Conservation (phyloP, 2,888 invertebrate species). For the Pachliopta kotzebuea region DNA sequence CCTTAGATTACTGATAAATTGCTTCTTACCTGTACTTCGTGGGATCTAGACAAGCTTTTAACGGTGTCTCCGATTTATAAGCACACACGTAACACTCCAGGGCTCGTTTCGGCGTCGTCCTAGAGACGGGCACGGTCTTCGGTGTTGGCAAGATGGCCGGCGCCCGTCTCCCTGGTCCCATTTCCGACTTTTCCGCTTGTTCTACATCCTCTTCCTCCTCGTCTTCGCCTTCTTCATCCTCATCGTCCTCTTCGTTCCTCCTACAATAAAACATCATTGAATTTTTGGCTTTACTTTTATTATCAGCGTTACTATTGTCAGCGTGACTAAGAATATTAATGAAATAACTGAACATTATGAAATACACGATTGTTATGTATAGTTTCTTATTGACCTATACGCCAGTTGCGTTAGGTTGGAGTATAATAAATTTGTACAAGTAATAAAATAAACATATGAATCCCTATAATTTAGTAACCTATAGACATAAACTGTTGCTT, state of each 20-base stretch:
- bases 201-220: conserved; percentile 44
- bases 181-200: conserved; percentile 39
- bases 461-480: no score
- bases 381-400: no score
- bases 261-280: conserved; percentile 2
- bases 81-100: conserved; percentile 70
- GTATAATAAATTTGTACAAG: no score
- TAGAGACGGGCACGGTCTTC: conserved; percentile 40
- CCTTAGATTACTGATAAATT: background rate
- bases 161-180: conserved; percentile 35
- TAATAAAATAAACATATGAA: no score
- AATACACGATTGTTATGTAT: no score
- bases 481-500: background rate
- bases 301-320: background rate
- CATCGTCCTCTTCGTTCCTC: conserved; percentile 47
- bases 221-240: conserved; percentile 54
- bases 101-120: conserved; percentile 53
- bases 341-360: no score
- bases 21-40: conserved; percentile 60
- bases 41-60: conserved; percentile 66
- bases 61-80: conserved; percentile 58
- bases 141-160: conserved; percentile 36
- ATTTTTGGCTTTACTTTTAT: background rate
- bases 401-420: no score
- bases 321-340: no score